Evolutionary conservation across 2,797 vertebrate genomes (phyloP), one percentile per base, ranked within the genome.

Genomic region (Halcyon smyrnensis): DNA sequence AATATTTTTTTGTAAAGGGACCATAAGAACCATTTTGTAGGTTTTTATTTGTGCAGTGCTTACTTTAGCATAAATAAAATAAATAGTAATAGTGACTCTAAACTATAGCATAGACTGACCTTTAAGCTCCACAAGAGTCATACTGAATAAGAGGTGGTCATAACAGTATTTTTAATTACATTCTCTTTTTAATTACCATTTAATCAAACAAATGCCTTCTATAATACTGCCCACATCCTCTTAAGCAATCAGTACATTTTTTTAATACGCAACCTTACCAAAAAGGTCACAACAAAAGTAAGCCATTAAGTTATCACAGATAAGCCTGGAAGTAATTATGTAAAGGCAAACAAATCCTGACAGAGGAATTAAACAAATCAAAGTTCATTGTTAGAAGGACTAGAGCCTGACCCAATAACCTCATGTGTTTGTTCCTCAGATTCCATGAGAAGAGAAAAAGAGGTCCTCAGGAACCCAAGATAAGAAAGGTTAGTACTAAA

Each of bases 261-360:
- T 95, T 94, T 63, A 62, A 81, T 89, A 82, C 63, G 91, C 71
- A 94, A 86, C 82, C 82, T 96, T 94, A 90, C 60, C 60, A 93
- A 93, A 94, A 81, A 92, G 94, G 95, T 97, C 92, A 92, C 63
- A 85, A 87, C 77, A 94, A 96, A 97, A 94, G 93, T 93, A 94
- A 96, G 84, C 86, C 95, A 95, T 95, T 95, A 95, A 96, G 93
- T 97, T 96, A 97, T 93, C 96, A 93, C 84, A 96, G 93, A 95
- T 95, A 96, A 97, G 91, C 94, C 85, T 96, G 95, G 95, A 96
- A 97, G 94, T 96, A 95, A 97, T 97, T 97, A 95, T 79, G 86
- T 93, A 97, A 95, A 96, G 76, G 77, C 83, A 97, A 97, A 97
- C 96, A 97, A 96, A 94, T 81, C 94, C 69, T 97, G 95, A 96